Base-by-base conservation (phyloP, 1,140 invertebrate species). In the Zaprionus camerounensis region DNA sequence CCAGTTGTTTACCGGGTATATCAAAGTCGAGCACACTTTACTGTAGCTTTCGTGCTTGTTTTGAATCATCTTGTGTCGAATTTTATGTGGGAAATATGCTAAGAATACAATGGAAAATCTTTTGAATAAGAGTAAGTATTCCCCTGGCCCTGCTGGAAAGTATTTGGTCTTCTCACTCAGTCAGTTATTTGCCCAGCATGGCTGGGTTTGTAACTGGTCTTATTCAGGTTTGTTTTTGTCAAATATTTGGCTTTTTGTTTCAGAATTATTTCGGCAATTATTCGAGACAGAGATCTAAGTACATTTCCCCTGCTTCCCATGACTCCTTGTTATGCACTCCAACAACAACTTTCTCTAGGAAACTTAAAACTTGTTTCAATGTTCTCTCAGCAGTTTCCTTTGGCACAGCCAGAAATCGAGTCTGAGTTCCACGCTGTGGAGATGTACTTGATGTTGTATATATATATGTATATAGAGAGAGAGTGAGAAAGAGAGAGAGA, bases 161-260 rank as follows among this genome's bases (percentile, higher is more conserved):
- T n/a, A n/a, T n/a, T n/a, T 76, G 34, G 56, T 65, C 53, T 85
- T 85, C 82, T 81, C 82, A 85, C 82, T 85, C 80, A 65, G 41
- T 65, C 69, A 77, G 78, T 74, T 84, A 84, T 85, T 67, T 71
- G 36, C 22, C 26, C 20, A 26, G 13, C n/a, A 4, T 13, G 24
- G 3, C 9, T 53, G 9, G 22, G 51, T 2, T 36, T 68, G 17
- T 41, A 72, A 63, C 53, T 41, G 49, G n/a, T 17, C 41, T n/a
- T 49, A 38, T 77, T 51, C 31, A 24, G 49, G 56, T 66, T 62
- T 70, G 53, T 62, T 84, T 81, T 80, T 62, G 74, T 80, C 71
- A 85, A 85, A 77, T 84, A 85, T 81, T 81, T 78, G 77, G 55
- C 24, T 68, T 73, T 80, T 84, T 57, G 46, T 78, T 84, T 81